These are phyloP conservation scores for Rhinolophus sinicus DNA, from an alignment of 2,113 vertebrate genomes.

Conservation along the genomic window DNA sequence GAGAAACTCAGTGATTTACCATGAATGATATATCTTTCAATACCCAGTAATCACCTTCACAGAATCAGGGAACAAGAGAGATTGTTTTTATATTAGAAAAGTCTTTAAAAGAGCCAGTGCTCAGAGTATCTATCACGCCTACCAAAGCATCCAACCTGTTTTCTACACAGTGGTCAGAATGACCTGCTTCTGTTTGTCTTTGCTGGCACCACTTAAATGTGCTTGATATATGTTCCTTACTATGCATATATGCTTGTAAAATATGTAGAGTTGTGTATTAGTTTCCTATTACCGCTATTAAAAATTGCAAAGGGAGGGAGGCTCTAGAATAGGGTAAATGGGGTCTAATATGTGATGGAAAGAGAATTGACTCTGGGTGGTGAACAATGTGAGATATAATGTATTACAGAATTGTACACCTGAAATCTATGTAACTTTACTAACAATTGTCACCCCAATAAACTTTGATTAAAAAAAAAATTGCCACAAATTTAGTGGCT, in stretches of 20 bases:
- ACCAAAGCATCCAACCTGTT: background rate
- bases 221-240: background rate
- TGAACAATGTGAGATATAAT: no score
- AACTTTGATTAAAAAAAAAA: no score
- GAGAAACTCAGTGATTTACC: conserved; percentile 5
- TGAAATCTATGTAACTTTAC: no score
- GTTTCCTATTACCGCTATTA: conserved; percentile 2
- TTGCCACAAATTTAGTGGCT: background rate
- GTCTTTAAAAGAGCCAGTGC: background rate
- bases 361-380: no score
- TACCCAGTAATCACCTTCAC: background rate
- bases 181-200: background rate
- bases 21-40: background rate
- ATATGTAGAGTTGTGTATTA: background rate
- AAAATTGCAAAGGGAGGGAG: background rate
- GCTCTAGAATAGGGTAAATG: no score
- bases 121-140: background rate
- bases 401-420: no score
- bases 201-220: background rate
- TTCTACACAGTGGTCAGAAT: background rate
- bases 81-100: conserved; percentile 19
- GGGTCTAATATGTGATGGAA: no score
- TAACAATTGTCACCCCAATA: no score
- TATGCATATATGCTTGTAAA: background rate
- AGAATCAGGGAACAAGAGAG: background rate